Percentiles rank a stretch among this genome's conserved stretches.
These are phyloP conservation scores for Scalopus aquaticus DNA, from an alignment of 2,113 vertebrate genomes.

Conservation along the genomic window DNA sequence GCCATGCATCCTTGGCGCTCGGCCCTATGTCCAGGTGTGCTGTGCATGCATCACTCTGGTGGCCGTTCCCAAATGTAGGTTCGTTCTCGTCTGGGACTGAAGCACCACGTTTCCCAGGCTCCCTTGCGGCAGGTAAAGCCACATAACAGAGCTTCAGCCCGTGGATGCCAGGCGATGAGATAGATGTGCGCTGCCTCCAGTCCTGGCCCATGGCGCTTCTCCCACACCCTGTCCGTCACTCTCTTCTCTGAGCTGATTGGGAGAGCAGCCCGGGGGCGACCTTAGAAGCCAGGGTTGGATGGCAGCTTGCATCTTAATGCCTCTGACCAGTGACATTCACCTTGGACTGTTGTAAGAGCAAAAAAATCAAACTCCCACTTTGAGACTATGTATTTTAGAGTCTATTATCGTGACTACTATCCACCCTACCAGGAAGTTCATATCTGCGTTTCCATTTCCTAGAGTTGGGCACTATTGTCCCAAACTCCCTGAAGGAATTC, in stretches of 20 bases:
- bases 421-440: neutral
- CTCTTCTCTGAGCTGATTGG: neutral
- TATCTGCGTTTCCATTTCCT: neutral
- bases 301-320: neutral
- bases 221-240: no score
- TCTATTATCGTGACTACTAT: neutral
- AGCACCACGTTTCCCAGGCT: constrained; percentile 45
- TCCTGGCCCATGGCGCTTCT: neutral
- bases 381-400: neutral
- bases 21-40: no score
- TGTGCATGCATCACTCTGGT: no score
- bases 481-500: neutral
- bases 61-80: neutral
- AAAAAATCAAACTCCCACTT: neutral
- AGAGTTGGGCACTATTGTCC: neutral
- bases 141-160: neutral
- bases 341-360: neutral
- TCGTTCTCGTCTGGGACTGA: neutral
- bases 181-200: neutral
- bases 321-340: neutral
- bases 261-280: neutral
- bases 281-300: neutral
- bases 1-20: no score
- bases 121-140: neutral
- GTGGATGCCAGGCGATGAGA: fast-evolving